Conservation (phyloP, 2,888 invertebrate species). For the Plagodis pulveraria region DNA sequence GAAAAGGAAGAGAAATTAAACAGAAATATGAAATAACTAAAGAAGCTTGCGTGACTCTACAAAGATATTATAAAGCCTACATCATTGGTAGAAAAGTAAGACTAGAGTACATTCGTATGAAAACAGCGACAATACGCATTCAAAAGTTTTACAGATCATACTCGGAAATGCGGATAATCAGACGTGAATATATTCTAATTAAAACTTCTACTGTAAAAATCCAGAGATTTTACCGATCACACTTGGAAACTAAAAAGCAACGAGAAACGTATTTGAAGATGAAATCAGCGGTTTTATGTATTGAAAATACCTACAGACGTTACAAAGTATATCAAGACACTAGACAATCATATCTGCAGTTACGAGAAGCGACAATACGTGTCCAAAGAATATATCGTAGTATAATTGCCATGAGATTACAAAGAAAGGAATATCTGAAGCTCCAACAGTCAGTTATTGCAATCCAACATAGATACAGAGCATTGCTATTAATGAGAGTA, state of each 20-base stretch:
- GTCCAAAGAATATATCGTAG: slow-evolving; percentile 74
- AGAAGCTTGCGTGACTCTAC: slow-evolving; percentile 70
- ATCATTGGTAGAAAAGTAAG: slow-evolving; percentile 59
- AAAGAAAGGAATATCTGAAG: slow-evolving; percentile 58
- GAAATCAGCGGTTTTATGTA: slow-evolving; percentile 43
- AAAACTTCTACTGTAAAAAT: slow-evolving; percentile 52
- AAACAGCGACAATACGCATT: slow-evolving; percentile 61
- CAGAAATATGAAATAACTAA: slow-evolving; percentile 54
- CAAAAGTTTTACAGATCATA: slow-evolving; percentile 66
- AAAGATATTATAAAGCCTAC: slow-evolving; percentile 68
- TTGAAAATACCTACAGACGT: slow-evolving; percentile 46
- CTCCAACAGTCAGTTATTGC: slow-evolving; percentile 50
- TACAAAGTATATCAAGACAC: slow-evolving; percentile 50
- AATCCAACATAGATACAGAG: slow-evolving; percentile 72
- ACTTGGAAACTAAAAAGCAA: slow-evolving; percentile 52
- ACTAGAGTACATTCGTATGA: slow-evolving; percentile 60
- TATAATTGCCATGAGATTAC: slow-evolving; percentile 57
- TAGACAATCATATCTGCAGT: slow-evolving; percentile 59
- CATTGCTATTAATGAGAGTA: slow-evolving; percentile 55
- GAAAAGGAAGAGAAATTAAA: slow-evolving; percentile 49
- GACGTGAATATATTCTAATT: slow-evolving; percentile 53
- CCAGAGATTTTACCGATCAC: slow-evolving; percentile 59
- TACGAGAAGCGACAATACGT: slow-evolving; percentile 60
- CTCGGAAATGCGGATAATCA: slow-evolving; percentile 55
- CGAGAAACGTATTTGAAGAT: slow-evolving; percentile 50